These are phyloP conservation scores for Philonicus albiceps DNA, from an alignment of 2,888 invertebrate genomes.

Conservation along the genomic window DNA sequence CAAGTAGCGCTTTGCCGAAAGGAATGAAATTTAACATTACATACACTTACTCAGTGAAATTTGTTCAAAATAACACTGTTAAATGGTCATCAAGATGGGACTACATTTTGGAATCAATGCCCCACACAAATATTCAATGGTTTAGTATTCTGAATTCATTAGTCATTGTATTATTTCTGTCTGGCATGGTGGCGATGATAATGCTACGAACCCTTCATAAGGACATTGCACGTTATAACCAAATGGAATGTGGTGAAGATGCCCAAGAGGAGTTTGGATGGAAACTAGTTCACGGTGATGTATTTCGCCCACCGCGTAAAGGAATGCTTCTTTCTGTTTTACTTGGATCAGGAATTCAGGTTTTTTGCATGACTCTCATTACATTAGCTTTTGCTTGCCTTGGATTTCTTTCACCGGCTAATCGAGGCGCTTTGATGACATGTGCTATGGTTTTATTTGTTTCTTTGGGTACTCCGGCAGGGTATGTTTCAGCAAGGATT, in stretches of 20 bases:
- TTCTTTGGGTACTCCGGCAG: constrained; percentile 95
- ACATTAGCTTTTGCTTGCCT: constrained; percentile 98
- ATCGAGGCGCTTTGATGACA: constrained; percentile 98
- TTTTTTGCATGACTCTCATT: constrained; percentile 92
- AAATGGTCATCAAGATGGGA: constrained; percentile 99
- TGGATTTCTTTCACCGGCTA: constrained; percentile 97
- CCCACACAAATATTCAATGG: constrained; percentile 98
- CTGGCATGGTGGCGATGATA: constrained; percentile 99
- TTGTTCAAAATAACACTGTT: constrained; percentile 79
- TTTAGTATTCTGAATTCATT: constrained; percentile 97
- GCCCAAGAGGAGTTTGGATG: constrained; percentile 89
- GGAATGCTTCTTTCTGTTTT: constrained; percentile 96
- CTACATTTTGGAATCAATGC: constrained; percentile 97
- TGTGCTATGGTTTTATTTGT: constrained; percentile 97
- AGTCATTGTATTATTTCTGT: constrained; percentile 94
- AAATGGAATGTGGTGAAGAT: constrained; percentile 87
- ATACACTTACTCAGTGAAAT: constrained; percentile 89
- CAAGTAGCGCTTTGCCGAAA: constrained; percentile 65
- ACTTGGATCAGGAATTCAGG: constrained; percentile 96
- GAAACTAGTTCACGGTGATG: constrained; percentile 98
- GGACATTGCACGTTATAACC: constrained; percentile 98
- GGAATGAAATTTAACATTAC: constrained; percentile 70
- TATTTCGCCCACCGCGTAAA: constrained; percentile 94
- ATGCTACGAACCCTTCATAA: constrained; percentile 95
- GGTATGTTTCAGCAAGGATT: constrained; percentile 94